Evolutionary conservation across 2,113 vertebrate genomes (phyloP), one percentile per base, ranked within the genome.

Genomic region (Nansenia antarctica): DNA sequence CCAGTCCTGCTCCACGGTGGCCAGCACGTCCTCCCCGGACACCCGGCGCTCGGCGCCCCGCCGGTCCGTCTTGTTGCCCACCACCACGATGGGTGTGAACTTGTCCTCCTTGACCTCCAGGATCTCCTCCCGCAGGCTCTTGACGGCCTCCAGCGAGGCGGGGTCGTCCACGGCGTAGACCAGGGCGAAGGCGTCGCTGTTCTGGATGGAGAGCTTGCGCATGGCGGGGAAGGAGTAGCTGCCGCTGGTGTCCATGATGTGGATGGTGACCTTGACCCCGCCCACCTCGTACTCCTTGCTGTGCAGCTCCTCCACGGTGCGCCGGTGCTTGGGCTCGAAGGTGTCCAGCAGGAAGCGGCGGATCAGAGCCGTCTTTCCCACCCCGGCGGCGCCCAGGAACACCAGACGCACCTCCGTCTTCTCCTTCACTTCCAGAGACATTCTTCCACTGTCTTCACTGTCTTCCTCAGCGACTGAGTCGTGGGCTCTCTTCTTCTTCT

Each of bases 201-300:
- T 96, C 82, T 94, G 94, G 89, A 96, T 95, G 0, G 93, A 95
- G 75, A 97, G 94, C 73, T 95, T 96, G 73, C 95, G 91, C 95
- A 96, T 96, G 65, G 95, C 95, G 0, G 95, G 95, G 87, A 97
- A 97, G 60, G 94, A 95, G 87, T 96, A 97, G 80, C 95, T 97
- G 45, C 95, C 95, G 0, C 94, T 95, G 77, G 95, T 96, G 90
- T 97, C 95, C 87, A 97, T 85, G 82, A 97, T 95, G 76, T 96
- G 93, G 58, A 97, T 86, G 14, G 86, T 95, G 75, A 97, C 79
- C 31, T 91, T 94, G 52, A 90, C 79, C 49, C 94, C 94, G 0
- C 89, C 88, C 31, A 95, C 90, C 79, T 96, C 92, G 0, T 95
- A 96, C 86, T 96, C 95, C 74, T 89, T 92, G 89, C 92, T 94